Conservation (phyloP, 1,140 invertebrate genomes). For the Pogonognathellus flavescens region DNA sequence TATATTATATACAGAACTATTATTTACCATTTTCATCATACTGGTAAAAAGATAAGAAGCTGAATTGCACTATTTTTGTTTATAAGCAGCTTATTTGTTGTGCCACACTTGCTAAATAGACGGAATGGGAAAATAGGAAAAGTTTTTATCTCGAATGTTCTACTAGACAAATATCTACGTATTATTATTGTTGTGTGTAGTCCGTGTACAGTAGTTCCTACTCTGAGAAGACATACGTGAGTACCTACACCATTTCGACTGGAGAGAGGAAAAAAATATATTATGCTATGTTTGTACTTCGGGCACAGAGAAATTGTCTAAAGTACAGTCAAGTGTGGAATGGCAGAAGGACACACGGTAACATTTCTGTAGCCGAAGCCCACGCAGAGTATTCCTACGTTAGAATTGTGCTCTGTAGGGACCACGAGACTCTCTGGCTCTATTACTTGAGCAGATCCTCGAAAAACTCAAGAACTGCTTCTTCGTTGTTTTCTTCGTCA, state of each 20-base stretch:
- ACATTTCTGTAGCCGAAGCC: not conserved
- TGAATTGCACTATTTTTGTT: constrained; percentile 36
- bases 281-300: not conserved
- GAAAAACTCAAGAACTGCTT: constrained; percentile 50
- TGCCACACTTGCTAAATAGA: constrained; percentile 4
- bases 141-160: constrained; percentile 30
- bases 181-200: not conserved
- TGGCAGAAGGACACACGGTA: not conserved
- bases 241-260: not conserved
- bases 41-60: constrained; percentile 1
- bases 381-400: constrained; percentile 10
- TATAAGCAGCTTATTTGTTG: constrained; percentile 45
- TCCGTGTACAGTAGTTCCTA: too few relatives aligned
- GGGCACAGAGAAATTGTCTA: constrained; percentile 15
- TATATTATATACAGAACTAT: too few relatives aligned
- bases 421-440: constrained; percentile 42
- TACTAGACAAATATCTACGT: constrained; percentile 3
- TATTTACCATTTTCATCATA: not conserved
- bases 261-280: not conserved
- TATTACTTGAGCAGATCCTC: constrained; percentile 44
- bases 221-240: not conserved
- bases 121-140: constrained; percentile 29
- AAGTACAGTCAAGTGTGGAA: constrained; percentile 32
- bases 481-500: constrained; percentile 60
- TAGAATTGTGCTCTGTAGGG: constrained; percentile 20